These are phyloP conservation scores for Conopomorpha cramerella DNA, from an alignment of 1,140 invertebrate genomes.

Conservation along the genomic window DNA sequence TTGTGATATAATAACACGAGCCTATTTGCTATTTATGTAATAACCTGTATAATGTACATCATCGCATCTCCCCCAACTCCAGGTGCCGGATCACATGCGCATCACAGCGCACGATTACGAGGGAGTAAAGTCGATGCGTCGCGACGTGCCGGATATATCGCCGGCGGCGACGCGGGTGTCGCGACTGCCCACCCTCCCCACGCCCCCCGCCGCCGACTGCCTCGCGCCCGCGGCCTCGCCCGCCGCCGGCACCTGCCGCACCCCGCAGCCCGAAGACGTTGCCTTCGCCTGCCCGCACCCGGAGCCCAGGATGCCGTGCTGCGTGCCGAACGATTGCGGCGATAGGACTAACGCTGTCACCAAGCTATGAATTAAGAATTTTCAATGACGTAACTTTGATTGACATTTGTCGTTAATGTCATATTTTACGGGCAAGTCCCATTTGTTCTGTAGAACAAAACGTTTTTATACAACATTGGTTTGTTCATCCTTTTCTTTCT, in stretches of 20 bases:
- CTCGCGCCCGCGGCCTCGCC: constrained; percentile 13
- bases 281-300: constrained; percentile 34
- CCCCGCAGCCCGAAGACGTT: constrained; percentile 28
- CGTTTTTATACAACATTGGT: no score
- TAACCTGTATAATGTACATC: neutral
- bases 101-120: constrained; percentile 29
- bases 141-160: constrained; percentile 30
- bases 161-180: constrained; percentile 26
- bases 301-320: constrained; percentile 22
- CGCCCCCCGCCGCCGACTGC: constrained; percentile 17
- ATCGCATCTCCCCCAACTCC: neutral
- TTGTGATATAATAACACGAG: no score
- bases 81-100: constrained; percentile 42
- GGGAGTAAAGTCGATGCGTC: constrained; percentile 24
- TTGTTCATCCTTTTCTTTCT: no score
- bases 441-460: no score
- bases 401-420: no score
- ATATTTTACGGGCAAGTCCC: no score
- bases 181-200: constrained; percentile 12
- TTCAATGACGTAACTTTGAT: no score
- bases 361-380: no score
- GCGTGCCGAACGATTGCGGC: constrained; percentile 16
- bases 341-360: no score
- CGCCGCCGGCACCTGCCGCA: constrained; percentile 16
- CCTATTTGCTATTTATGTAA: no score